These are phyloP conservation scores for Dryoscopus gambensis DNA, from an alignment of 2,113 vertebrate genomes.

Conservation along the genomic window DNA sequence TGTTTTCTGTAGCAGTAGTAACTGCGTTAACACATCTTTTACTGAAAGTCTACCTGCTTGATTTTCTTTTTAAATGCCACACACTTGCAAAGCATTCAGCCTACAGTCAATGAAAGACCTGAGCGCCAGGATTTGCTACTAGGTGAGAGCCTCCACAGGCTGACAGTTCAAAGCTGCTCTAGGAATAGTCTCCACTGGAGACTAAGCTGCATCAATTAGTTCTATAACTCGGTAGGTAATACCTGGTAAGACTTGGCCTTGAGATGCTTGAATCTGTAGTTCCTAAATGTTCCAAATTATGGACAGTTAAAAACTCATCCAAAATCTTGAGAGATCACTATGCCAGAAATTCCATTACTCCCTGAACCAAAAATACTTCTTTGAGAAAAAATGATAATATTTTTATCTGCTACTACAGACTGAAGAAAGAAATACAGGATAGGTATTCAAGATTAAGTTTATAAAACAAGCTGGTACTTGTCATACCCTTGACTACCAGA, in stretches of 20 bases:
- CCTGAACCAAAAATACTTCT: not conserved
- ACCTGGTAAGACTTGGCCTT: not conserved
- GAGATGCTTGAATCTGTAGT: not conserved
- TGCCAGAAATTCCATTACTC: not conserved
- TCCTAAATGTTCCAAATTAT: not conserved
- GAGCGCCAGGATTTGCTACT: not conserved
- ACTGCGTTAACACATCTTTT: not conserved
- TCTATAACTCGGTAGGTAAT: not conserved
- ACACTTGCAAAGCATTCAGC: not conserved
- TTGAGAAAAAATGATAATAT: not conserved
- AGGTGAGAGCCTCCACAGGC: not conserved
- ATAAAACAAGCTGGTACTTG: not conserved
- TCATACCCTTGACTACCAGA: not conserved
- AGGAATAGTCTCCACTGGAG: not conserved
- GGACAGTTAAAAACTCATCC: not conserved
- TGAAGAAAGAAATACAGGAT: not conserved
- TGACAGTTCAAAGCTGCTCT: not conserved
- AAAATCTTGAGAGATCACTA: not conserved
- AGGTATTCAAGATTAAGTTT: not conserved
- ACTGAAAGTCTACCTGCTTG: not conserved
- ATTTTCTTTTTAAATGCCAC: not conserved
- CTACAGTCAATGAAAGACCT: not conserved
- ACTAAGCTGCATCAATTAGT: not conserved
- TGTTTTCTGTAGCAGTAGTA: not conserved
- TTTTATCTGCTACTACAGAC: not conserved